phyloP scores from a whole-genome alignment of 2,113 vertebrate genomes.

The Halichoeres trimaculatus region DNA sequence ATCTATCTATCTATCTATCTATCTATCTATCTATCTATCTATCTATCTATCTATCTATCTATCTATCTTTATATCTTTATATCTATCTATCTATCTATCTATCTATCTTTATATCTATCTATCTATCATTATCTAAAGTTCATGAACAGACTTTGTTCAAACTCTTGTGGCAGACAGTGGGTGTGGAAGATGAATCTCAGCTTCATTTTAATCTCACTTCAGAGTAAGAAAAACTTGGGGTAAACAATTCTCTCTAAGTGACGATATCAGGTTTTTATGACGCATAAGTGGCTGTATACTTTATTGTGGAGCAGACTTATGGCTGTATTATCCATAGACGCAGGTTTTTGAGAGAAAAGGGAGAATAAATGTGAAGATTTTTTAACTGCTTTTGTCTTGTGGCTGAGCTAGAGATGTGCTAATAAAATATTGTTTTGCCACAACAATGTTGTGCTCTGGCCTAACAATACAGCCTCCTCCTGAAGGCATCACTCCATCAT shows the following conservation, averaged over 20 bases:
- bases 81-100: too few relatives aligned
- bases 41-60: too few relatives aligned
- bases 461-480: constrained; percentile 67
- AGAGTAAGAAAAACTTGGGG: constrained; percentile 28
- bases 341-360: constrained; percentile 50
- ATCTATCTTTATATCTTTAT: too few relatives aligned
- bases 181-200: constrained; percentile 24
- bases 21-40: too few relatives aligned
- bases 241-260: constrained; percentile 49
- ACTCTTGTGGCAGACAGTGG: constrained; percentile 28
- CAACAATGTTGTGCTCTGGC: constrained; percentile 55
- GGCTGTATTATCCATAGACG: constrained; percentile 29
- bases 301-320: constrained; percentile 22
- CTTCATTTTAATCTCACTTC: constrained; percentile 42
- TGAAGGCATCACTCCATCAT: constrained; percentile 77
- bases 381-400: constrained; percentile 40
- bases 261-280: constrained; percentile 40
- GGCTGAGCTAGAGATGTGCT: constrained; percentile 47
- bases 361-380: constrained; percentile 41
- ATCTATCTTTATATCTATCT: neutral
- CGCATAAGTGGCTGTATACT: constrained; percentile 35
- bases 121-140: neutral
- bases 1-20: too few relatives aligned
- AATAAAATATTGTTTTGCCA: constrained; percentile 70
- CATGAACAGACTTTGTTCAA: neutral